A percentile compares a stretch with the other conserved stretches of the same genome.
phyloP scores from a whole-genome alignment of 1,140 invertebrate species.

The Homarus americanus region DNA sequence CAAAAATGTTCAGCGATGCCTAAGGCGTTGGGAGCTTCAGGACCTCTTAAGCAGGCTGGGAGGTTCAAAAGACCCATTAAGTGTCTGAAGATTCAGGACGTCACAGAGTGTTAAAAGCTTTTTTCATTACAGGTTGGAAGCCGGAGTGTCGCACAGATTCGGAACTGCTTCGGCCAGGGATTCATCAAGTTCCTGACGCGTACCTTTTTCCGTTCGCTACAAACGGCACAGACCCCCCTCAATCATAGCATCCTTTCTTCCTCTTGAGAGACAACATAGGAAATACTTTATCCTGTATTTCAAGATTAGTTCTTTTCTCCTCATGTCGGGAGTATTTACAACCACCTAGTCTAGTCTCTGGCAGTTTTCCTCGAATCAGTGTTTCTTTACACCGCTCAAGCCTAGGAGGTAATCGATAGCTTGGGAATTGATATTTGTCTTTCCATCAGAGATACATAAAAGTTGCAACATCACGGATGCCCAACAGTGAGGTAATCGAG shows the following conservation, averaged over 20 bases:
- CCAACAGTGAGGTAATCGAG: slow-evolving; percentile 20
- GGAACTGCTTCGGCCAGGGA: background rate
- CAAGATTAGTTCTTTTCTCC: no score
- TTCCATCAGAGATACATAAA: background rate
- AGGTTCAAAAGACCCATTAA: slow-evolving; percentile 21
- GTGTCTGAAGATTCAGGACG: slow-evolving; percentile 16
- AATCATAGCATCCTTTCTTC: no score
- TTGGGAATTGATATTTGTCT: background rate
- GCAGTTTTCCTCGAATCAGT: no score
- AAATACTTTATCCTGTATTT: no score
- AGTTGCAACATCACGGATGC: slow-evolving; percentile 4
- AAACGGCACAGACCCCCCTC: no score
- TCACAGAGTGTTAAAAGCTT: slow-evolving; percentile 14
- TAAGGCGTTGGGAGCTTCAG: background rate
- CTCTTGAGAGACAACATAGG: no score
- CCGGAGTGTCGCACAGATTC: background rate
- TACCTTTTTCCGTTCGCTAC: no score
- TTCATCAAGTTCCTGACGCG: no score
- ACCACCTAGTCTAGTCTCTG: no score
- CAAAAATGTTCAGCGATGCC: background rate
- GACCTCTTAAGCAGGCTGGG: slow-evolving; percentile 9
- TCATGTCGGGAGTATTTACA: no score
- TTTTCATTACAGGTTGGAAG: slow-evolving; percentile 6
- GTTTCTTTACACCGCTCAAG: no score
- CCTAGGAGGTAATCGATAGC: no score